Percentiles rank a stretch among this genome's conserved stretches.
These are phyloP conservation scores for Cephonodes hylas DNA, from an alignment of 2,888 invertebrate species.

Conservation along the genomic window DNA sequence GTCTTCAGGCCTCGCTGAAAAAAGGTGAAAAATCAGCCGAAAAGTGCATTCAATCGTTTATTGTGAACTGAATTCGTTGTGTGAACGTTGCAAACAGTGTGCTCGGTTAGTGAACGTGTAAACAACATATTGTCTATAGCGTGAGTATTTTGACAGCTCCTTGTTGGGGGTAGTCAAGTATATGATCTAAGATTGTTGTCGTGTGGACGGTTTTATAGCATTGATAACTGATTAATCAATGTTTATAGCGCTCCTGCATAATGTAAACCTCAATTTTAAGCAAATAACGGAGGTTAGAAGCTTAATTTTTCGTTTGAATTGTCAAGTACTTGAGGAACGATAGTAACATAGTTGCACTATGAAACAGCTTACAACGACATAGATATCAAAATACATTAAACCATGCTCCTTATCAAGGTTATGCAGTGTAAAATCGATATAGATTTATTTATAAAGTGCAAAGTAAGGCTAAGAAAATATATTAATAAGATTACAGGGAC, in stretches of 20 bases:
- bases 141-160: conserved; percentile 58
- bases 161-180: conserved; percentile 22
- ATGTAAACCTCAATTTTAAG: background rate
- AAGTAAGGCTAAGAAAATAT: conserved; percentile 26
- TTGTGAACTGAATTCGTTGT: conserved; percentile 30
- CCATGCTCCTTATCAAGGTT: background rate
- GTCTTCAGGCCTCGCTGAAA: conserved; percentile 71
- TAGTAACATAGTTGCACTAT: background rate
- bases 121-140: conserved; percentile 41
- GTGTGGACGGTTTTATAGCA: background rate
- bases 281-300: background rate
- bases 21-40: conserved; percentile 52
- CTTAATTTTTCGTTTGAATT: background rate
- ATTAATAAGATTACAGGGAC: conserved; percentile 50
- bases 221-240: background rate
- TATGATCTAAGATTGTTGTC: background rate
- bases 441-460: conserved; percentile 15
- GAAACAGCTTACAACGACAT: background rate
- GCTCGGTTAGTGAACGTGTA: conserved; percentile 36
- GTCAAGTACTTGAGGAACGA: background rate
- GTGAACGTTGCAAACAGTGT: conserved; percentile 46
- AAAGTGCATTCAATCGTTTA: conserved; percentile 42
- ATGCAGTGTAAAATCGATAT: conserved; percentile 1
- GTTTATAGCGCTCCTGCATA: background rate
- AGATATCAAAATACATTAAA: too few relatives aligned